Evolutionary conservation across 2,888 invertebrate genomes (phyloP), one percentile per base, ranked within the genome.

Genomic region (Tetragonisca angustula): DNA sequence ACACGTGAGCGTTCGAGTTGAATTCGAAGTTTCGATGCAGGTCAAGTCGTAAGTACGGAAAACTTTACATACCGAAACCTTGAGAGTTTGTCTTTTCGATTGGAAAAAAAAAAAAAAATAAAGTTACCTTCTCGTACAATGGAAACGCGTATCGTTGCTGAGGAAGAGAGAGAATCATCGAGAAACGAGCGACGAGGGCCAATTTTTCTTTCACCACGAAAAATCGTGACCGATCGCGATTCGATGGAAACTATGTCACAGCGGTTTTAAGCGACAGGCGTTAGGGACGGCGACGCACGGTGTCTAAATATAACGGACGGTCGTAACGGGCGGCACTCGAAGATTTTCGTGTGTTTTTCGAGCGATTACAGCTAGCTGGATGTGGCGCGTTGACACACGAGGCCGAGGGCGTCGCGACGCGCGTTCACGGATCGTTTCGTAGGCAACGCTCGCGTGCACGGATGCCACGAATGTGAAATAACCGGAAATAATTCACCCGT

Each of bases 301-400:
- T 82, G 87, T 91, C 92, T 92, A 92, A 92, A 92, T 92, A 91
- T 92, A 92, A 79, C 92, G 74, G 70, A 71, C 85, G 81, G 80
- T 27, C 27, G 27, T 27, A 27, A 27, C 92, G 74, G 70, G 72
- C 85, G 81, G 81, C 79, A 86, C 86, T 87, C 75, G 59, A 83
- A 84, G 79, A 81, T 90, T 89, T 91, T 89, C 88, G 84, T 87
- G 73, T 65, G 84, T 90, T 86, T 84, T 84, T 85, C 86, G 81
- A 84, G 77, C 13, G 61, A 62, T 21, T 49, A 32, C 67, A 67
- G 27, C 54, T 61, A 72, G 24, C 61, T 54, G 68, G 54, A 76
- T 52, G 32, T 52, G 71, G 54, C 82, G 67, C 75, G 67, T 72
- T 78, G 74, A 73, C 79, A 73, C 79, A 74, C 56, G 43, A 71